A percentile compares a stretch with the other conserved stretches of the same genome.
These are phyloP conservation scores for Scaptomyza cyrtandrae DNA, from an alignment of 2,888 invertebrate species.

Conservation along the genomic window DNA sequence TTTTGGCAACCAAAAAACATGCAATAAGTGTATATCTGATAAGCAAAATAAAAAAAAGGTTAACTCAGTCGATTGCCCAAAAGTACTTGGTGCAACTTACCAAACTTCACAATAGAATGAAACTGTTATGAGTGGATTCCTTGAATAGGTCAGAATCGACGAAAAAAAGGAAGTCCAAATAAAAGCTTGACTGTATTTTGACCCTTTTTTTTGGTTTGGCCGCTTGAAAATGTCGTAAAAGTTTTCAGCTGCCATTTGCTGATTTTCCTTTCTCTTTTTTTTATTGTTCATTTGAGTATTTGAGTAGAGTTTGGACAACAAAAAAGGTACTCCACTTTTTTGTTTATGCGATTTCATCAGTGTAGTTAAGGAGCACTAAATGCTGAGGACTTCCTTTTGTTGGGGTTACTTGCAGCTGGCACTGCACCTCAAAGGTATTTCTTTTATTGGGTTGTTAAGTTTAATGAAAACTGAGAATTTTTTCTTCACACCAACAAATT, in stretches of 20 bases:
- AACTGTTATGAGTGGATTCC: constrained; percentile 54
- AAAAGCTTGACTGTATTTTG: constrained; percentile 58
- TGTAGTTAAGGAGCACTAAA: constrained; percentile 43
- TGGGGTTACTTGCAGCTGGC: constrained; percentile 52
- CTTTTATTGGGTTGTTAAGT: background rate
- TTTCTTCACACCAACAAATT: background rate
- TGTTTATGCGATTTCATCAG: constrained; percentile 21
- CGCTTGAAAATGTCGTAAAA: constrained; percentile 64
- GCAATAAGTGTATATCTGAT: no score
- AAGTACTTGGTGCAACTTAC: constrained; percentile 41
- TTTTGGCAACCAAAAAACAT: background rate
- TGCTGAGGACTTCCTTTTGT: constrained; percentile 67
- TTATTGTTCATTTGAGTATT: background rate
- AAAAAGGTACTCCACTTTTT: constrained; percentile 5
- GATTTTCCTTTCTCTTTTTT: constrained; percentile 21
- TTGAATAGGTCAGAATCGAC: constrained; percentile 46
- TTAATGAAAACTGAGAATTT: background rate
- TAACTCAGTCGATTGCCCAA: constrained; percentile 23
- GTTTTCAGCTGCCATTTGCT: constrained; percentile 54
- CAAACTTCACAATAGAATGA: constrained; percentile 32
- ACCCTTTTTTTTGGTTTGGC: constrained; percentile 39
- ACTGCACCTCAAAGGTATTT: constrained; percentile 34
- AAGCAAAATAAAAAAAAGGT: background rate
- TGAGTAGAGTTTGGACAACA: background rate
- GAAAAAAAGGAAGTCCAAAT: constrained; percentile 55